Conservation (phyloP, 2,113 vertebrate genomes). For the Colossoma macropomum region DNA sequence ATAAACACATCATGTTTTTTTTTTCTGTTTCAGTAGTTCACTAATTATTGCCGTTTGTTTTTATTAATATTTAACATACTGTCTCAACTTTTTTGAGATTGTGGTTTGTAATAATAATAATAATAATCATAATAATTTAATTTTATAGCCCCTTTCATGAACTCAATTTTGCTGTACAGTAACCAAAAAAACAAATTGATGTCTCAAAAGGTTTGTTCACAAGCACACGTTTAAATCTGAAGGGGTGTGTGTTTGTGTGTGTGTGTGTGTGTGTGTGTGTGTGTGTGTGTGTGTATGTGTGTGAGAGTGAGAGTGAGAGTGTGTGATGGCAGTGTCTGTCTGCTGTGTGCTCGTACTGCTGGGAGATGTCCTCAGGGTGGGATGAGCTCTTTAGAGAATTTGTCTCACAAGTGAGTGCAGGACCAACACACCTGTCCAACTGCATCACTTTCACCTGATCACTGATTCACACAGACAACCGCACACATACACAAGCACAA, state of each 20-base stretch:
- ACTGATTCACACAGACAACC: slow-evolving; percentile 14
- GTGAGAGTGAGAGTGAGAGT: neutral
- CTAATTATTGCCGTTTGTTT: too few species aligned
- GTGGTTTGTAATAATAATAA: too few species aligned
- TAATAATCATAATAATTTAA: too few species aligned
- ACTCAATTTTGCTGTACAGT: too few species aligned
- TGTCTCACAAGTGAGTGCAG: slow-evolving; percentile 10
- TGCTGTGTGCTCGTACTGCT: slow-evolving; percentile 11
- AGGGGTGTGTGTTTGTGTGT: neutral
- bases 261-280: neutral
- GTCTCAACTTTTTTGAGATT: too few species aligned
- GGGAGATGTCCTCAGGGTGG: slow-evolving; percentile 9
- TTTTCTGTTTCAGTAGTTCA: too few species aligned
- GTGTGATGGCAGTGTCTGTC: neutral
- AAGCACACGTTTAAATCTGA: too few species aligned
- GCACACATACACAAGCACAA: neutral
- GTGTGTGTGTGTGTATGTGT: neutral
- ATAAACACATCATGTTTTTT: too few species aligned
- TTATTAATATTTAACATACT: too few species aligned
- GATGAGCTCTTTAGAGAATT: slow-evolving; percentile 22
- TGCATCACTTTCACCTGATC: neutral
- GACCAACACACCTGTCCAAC: slow-evolving; percentile 26
- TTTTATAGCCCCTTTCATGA: too few species aligned
- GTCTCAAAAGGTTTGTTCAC: too few species aligned
- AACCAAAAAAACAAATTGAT: too few species aligned